phyloP scores from a whole-genome alignment of 2,888 invertebrate species.

The Salpingus planirostris region DNA sequence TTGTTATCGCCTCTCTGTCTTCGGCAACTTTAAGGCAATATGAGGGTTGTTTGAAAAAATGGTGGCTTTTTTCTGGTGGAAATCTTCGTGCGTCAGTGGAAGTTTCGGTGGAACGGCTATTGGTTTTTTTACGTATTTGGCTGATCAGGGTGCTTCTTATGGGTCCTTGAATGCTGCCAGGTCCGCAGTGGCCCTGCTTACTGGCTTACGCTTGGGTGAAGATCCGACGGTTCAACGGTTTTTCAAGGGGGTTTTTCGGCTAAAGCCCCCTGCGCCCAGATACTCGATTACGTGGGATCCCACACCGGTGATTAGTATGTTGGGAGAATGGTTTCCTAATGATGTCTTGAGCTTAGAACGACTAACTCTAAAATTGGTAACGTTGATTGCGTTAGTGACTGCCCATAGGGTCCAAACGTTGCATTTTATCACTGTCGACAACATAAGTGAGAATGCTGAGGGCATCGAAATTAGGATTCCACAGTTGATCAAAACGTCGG shows the following conservation, averaged over 20 bases:
- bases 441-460: constrained; percentile 3
- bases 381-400: neutral
- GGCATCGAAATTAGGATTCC: neutral
- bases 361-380: constrained; percentile 1
- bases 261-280: constrained; percentile 16
- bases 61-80: constrained; percentile 16
- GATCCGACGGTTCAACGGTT: constrained; percentile 15
- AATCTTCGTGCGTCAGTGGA: constrained; percentile 10
- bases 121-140: neutral
- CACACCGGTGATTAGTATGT: constrained; percentile 6
- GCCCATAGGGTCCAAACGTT: constrained; percentile 10
- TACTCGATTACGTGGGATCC: constrained; percentile 26
- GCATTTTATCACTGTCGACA: constrained; percentile 7
- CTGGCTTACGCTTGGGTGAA: constrained; percentile 4
- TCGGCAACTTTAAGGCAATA: constrained; percentile 20
- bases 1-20: constrained; percentile 15
- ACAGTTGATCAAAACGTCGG: neutral
- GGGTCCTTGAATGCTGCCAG: neutral
- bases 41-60: constrained; percentile 9
- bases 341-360: constrained; percentile 2
- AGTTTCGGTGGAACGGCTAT: neutral
- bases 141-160: neutral
- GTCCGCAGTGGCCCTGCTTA: constrained; percentile 2
- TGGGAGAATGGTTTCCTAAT: constrained; percentile 5
- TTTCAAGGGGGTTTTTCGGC: constrained; percentile 17